Base-by-base conservation (phyloP, 2,113 vertebrate genomes). In the Eptatretus burgeri region DNA sequence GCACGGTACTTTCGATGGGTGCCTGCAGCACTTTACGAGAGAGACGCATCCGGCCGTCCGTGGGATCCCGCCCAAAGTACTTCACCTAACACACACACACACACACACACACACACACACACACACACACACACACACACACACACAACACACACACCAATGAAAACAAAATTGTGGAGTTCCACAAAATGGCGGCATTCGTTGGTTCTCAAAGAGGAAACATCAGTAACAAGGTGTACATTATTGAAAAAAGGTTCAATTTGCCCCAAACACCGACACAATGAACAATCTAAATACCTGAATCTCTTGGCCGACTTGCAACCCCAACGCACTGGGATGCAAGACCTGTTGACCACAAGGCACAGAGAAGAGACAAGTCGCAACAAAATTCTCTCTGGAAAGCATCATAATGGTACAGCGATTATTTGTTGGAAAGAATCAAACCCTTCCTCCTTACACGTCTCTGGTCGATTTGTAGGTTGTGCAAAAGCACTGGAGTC, bases 281-380 rank as follows among this genome's bases (percentile, higher is more conserved):
- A 41, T 10, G 56, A 66, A 50, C n/a, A 62, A 2, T 49, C 64
- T 14, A 71, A 19, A 27, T 77, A 95, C 91, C 84, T 95, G 86
- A 72, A 98, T 93, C 78, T 93, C 80, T 71, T 98, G 85, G 62
- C 83, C 91, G 70, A 93, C 79, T 69, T 95, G 84, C 67, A 98
- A 78, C 68, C 88, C 86, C 66, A 98, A 73, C 66, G 82, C 91
- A 74, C 74, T 84, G 11, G 91, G 86, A 68, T 98, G 91, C 71
- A 78, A 79, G 65, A 98, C 82, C 91, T 98, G 71, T 66, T 78
- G 73, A 10, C 74, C 27, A 41, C 27, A 41, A 41, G 27, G 7
- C 27, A 41, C 27, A 41, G 27, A 41, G 27, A 41, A 3, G 27
- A 41, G 27, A 41, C 27, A 7, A 41, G 27, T 41, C 3, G 7